Base-by-base conservation (phyloP, 2,888 invertebrate species). In the Xestia ashworthii region DNA sequence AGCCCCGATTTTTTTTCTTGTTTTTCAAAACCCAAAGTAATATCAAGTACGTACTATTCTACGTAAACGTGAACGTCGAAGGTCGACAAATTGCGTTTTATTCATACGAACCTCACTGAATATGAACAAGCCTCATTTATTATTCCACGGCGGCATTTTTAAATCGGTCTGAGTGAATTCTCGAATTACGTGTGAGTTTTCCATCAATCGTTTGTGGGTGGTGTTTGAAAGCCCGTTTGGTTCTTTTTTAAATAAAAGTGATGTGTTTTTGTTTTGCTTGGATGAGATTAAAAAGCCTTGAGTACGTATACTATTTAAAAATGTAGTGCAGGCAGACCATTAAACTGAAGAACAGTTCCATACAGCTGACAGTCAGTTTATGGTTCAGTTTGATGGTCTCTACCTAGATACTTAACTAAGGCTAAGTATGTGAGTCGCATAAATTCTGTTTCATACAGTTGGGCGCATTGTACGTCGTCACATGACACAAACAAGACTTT, bases 101-200 rank as follows among this genome's bases (percentile, higher is more conserved):
- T 81, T 78, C 64, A 80, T 71, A 76, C 76, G 64, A 32, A 71
- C 80, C 78, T 78, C 71, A 67, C 48, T 74, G 78, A 83, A 84
- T 79, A 78, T 77, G 76, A 81, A 79, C 64, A 78, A 69, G 78
- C 69, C 80, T 83, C 83, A 87, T 89, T 85, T 87, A 85, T 89
- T 86, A 88, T 89, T 84, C 83, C 68, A 70, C 69, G 62, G 76
- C 44, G 73, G 74, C 81, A 76, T 81, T 86, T 87, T 89, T 79
- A 82, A 89, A 86, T 76, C 73, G 60, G 71, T 53, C 74, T 68
- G 76, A 84, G 80, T 77, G 80, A 80, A 85, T 77, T 78, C 66
- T 73, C 78, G 76, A 79, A 78, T 81, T 71, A 81, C 68, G 72
- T 44, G 74, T 72, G 80, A 76, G 71, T 62, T 75, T 78, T 73